These are phyloP conservation scores for Apotomis turbidana DNA, from an alignment of 2,888 invertebrate genomes.

Conservation along the genomic window DNA sequence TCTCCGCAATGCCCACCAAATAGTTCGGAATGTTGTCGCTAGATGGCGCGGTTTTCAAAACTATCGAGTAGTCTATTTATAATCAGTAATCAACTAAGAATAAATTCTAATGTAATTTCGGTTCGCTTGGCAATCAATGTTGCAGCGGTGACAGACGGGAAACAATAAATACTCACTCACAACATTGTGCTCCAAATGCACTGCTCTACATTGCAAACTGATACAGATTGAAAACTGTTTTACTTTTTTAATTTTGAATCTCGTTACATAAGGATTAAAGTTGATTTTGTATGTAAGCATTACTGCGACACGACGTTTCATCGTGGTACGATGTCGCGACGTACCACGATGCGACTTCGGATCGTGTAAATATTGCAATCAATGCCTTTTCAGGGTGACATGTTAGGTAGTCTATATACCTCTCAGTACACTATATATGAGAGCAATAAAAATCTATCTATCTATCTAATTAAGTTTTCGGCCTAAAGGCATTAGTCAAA, in stretches of 20 bases:
- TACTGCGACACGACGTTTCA: too few relatives aligned
- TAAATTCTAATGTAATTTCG: constrained; percentile 46
- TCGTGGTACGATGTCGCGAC: too few relatives aligned
- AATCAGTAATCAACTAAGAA: constrained; percentile 47
- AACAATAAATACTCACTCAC: constrained; percentile 14
- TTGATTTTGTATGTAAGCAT: too few relatives aligned
- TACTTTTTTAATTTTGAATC: too few relatives aligned
- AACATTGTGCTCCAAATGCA: background rate
- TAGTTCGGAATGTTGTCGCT: constrained; percentile 29
- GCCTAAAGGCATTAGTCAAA: too few relatives aligned
- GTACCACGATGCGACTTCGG: too few relatives aligned
- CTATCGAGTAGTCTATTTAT: constrained; percentile 35
- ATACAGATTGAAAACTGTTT: background rate
- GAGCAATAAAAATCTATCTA: too few relatives aligned
- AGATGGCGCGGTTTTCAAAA: constrained; percentile 49
- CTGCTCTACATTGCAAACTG: background rate
- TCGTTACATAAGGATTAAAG: too few relatives aligned
- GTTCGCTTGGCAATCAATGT: constrained; percentile 55
- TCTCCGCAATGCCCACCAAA: background rate
- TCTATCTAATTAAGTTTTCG: background rate
- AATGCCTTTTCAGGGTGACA: too few relatives aligned
- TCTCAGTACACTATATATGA: too few relatives aligned
- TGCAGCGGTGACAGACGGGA: constrained; percentile 26
- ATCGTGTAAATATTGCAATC: too few relatives aligned
- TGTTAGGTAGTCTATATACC: too few relatives aligned